phyloP scores from a whole-genome alignment of 2,113 vertebrate genomes.

The Perca schrenkii region DNA sequence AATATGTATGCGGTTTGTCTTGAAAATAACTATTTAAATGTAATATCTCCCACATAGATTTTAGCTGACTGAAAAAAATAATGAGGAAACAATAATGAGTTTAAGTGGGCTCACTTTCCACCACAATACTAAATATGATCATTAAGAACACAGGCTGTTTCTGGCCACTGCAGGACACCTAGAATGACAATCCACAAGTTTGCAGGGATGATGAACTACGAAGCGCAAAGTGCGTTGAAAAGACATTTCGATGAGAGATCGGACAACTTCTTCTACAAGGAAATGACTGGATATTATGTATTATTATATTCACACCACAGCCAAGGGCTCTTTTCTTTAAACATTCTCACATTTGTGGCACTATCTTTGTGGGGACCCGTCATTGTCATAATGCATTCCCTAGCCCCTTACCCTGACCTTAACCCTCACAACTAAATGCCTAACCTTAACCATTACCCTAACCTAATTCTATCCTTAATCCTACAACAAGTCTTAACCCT shows the following conservation, averaged over 20 bases:
- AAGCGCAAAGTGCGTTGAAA: background rate
- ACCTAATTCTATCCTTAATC: too few relatives aligned
- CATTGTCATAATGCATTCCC: too few relatives aligned
- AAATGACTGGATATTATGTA: constrained; percentile 21
- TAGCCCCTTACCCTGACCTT: too few relatives aligned
- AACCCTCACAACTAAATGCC: too few relatives aligned
- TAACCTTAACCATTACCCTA: too few relatives aligned
- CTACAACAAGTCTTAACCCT: too few relatives aligned
- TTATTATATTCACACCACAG: constrained; percentile 16
- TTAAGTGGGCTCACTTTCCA: background rate
- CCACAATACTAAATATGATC: background rate
- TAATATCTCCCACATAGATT: background rate
- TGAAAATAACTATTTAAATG: background rate
- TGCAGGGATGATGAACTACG: constrained; percentile 6
- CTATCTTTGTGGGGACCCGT: too few relatives aligned
- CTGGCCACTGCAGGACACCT: background rate
- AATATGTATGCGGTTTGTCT: background rate
- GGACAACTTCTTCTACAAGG: background rate
- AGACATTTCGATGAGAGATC: background rate
- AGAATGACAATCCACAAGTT: background rate
- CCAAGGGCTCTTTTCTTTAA: constrained; percentile 20
- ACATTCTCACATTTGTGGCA: constrained; percentile 26
- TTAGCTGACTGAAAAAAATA: background rate
- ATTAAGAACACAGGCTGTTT: background rate
- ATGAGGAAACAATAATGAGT: background rate